These are phyloP conservation scores for Electrona antarctica DNA, from an alignment of 2,113 vertebrate species.

Conservation along the genomic window DNA sequence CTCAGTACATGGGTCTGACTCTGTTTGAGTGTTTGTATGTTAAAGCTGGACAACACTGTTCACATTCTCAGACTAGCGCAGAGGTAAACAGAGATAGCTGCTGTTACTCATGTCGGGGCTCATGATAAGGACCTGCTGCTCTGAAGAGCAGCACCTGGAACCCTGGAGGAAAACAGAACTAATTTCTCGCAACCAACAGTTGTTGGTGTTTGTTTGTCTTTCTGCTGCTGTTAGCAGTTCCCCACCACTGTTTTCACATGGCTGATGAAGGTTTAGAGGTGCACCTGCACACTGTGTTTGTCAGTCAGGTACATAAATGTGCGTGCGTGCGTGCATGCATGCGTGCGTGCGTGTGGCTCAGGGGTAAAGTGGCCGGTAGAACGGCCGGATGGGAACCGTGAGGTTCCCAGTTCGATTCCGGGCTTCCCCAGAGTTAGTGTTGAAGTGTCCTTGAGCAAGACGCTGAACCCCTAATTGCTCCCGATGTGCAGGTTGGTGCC, in stretches of 20 bases:
- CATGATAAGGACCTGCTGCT: constrained; percentile 41
- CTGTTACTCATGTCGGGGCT: constrained; percentile 28
- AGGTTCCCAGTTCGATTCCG: too few relatives aligned
- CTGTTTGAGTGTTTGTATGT: constrained; percentile 12
- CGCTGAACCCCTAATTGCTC: too few relatives aligned
- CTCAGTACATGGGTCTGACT: not conserved
- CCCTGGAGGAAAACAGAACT: too few relatives aligned
- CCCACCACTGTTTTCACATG: constrained; percentile 12
- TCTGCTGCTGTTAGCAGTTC: constrained; percentile 27
- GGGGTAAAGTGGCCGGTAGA: too few relatives aligned
- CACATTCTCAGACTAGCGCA: constrained; percentile 47
- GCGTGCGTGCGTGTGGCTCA: not conserved
- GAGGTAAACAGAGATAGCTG: constrained; percentile 58
- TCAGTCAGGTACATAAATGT: not conserved
- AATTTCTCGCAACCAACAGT: not conserved
- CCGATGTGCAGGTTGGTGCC: too few relatives aligned
- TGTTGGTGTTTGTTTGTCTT: constrained; percentile 17
- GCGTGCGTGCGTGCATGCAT: constrained; percentile 4
- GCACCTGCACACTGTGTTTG: constrained; percentile 14
- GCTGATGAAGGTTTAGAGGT: constrained; percentile 25
- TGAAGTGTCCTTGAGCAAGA: too few relatives aligned
- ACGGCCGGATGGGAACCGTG: too few relatives aligned
- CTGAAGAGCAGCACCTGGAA: not conserved
- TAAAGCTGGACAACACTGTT: constrained; percentile 34
- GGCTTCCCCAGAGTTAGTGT: too few relatives aligned